phyloP scores from a whole-genome alignment of 2,113 vertebrate species.

The Etia nguti region DNA sequence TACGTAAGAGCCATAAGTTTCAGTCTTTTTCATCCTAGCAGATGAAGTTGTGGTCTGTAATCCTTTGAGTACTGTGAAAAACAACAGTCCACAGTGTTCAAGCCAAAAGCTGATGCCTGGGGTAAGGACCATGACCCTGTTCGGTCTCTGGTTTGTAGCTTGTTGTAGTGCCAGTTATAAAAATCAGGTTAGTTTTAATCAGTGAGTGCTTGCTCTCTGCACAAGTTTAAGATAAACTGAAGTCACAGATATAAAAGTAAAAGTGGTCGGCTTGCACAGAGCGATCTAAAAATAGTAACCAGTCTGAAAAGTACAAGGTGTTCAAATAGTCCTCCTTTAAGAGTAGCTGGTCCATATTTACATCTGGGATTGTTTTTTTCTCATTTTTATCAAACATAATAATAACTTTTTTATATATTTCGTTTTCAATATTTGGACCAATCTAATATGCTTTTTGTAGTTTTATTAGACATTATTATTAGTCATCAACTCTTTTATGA shows the following conservation, averaged over 20 bases:
- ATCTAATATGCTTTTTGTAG: not conserved
- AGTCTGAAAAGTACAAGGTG: not conserved
- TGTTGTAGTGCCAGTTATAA: not conserved
- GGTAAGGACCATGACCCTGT: not conserved
- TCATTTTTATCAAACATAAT: not conserved
- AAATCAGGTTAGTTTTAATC: not conserved
- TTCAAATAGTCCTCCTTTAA: not conserved
- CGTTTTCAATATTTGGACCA: not conserved
- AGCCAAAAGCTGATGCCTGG: not conserved
- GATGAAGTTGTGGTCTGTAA: not conserved
- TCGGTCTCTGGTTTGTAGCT: not conserved
- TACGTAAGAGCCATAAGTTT: not conserved
- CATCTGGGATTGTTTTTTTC: not conserved
- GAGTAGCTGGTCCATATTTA: not conserved
- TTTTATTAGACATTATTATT: not conserved
- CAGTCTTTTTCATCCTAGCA: not conserved
- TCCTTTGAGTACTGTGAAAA: not conserved
- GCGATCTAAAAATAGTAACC: not conserved
- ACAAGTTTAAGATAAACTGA: not conserved
- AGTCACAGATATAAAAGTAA: not conserved
- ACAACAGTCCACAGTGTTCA: not conserved
- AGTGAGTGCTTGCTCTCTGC: not conserved
- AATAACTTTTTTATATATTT: not conserved
- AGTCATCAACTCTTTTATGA: not conserved
- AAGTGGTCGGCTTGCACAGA: not conserved